A percentile compares a stretch with the other conserved stretches of the same genome.
Evolutionary conservation across 2,113 vertebrate genomes (phyloP).

Genomic region (Callithrix jacchus): DNA sequence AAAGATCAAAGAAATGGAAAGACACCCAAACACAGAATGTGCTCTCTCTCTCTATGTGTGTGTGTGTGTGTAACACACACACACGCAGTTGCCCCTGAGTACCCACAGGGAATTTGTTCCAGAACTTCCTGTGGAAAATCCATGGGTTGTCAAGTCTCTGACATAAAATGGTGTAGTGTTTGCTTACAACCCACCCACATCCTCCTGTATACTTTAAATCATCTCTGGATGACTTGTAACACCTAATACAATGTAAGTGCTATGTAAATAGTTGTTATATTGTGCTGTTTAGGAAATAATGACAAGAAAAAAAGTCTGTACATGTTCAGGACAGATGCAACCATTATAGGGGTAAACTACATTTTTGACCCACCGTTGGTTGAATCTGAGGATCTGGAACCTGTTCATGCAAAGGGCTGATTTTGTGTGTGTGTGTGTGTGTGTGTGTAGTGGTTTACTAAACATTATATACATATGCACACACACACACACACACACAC

Average conservation of each 20-base stretch:
- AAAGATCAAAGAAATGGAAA: background rate
- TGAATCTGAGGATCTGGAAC: background rate
- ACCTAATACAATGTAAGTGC: background rate
- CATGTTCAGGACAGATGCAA: background rate
- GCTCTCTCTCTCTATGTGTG: background rate
- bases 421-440: too few species aligned
- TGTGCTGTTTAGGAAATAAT: background rate
- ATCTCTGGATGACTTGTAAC: background rate
- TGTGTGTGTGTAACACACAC: too few species aligned
- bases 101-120: background rate
- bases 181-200: background rate
- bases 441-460: too few species aligned
- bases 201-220: background rate
- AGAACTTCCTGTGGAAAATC: background rate
- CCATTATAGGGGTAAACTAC: background rate
- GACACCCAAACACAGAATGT: background rate
- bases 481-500: background rate
- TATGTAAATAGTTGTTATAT: background rate
- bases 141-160: background rate
- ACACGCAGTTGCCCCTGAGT: background rate
- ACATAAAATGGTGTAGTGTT: background rate
- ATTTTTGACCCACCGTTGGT: background rate
- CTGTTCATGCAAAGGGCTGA: background rate
- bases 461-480: too few species aligned
- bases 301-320: background rate